A percentile compares a stretch with the other conserved stretches of the same genome.
phyloP scores from a whole-genome alignment of 2,797 vertebrate species.

The Lemur catta region DNA sequence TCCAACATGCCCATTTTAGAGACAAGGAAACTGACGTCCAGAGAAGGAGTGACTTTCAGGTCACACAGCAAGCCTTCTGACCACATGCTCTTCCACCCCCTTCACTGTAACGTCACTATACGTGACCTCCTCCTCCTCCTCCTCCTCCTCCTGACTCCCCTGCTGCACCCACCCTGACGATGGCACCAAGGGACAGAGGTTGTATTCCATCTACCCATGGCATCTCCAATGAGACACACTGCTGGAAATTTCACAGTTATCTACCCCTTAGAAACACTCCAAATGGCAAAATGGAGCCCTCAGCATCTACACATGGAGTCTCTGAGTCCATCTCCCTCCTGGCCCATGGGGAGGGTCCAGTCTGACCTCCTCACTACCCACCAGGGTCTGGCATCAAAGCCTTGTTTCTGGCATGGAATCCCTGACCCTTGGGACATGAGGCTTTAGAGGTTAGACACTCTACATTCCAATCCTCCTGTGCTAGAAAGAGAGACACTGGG shows the following conservation, averaged over 20 bases:
- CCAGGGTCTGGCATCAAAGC: not conserved
- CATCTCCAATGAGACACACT: not conserved
- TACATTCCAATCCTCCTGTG: not conserved
- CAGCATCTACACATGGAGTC: not conserved
- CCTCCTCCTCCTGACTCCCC: not conserved
- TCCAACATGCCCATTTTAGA: not conserved
- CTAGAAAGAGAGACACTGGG: not conserved
- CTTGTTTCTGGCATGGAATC: not conserved
- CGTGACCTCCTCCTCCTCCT: not conserved
- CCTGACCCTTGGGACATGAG: not conserved
- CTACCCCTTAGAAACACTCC: not conserved
- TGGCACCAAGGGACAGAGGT: not conserved
- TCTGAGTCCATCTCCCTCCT: not conserved
- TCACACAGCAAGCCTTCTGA: not conserved
- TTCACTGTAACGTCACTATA: not conserved
- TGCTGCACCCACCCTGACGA: not conserved
- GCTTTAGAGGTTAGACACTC: not conserved
- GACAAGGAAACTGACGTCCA: not conserved
- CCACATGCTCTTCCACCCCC: not conserved
- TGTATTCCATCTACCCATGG: not conserved
- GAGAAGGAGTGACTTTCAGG: not conserved
- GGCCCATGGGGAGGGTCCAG: not conserved
- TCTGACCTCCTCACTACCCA: not conserved
- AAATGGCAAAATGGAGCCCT: not conserved
- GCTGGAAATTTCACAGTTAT: not conserved